These are phyloP conservation scores for Odontophorus gujanensis DNA, from an alignment of 2,113 vertebrate genomes.

Conservation along the genomic window DNA sequence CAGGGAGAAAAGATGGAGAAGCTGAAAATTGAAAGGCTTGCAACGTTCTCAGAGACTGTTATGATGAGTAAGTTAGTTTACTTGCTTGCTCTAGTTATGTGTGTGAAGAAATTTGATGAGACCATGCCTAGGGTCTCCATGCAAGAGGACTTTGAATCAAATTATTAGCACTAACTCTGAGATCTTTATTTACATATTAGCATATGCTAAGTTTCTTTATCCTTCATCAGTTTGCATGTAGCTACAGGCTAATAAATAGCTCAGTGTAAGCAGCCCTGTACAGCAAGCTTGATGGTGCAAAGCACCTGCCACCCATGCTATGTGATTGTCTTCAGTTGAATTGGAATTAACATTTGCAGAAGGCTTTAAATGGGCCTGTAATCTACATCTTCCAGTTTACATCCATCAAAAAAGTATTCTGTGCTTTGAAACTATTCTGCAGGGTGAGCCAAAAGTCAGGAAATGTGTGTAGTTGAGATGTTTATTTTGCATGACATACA, in stretches of 20 bases:
- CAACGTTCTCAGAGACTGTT: neutral
- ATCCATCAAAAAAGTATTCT: neutral
- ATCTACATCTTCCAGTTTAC: neutral
- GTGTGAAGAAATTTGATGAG: neutral
- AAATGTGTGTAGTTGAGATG: neutral
- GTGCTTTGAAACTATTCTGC: neutral
- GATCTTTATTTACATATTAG: neutral
- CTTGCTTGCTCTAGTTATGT: neutral
- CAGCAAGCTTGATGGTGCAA: neutral
- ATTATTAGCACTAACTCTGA: neutral
- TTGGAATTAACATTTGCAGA: neutral
- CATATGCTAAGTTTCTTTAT: neutral
- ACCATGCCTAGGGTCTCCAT: neutral
- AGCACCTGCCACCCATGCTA: neutral
- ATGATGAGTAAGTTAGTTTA: neutral
- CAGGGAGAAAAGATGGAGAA: neutral
- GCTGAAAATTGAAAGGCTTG: neutral
- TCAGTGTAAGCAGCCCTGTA: neutral
- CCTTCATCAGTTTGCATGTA: neutral
- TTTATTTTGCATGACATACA: neutral
- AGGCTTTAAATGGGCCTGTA: neutral
- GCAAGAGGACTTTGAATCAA: neutral
- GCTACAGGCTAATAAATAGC: neutral
- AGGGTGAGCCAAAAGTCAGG: neutral
- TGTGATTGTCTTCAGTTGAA: neutral